A percentile compares a stretch with the other conserved stretches of the same genome.
Conservation (phyloP, 2,797 vertebrate species). For the Acrossocheilus wenchowensis region DNA sequence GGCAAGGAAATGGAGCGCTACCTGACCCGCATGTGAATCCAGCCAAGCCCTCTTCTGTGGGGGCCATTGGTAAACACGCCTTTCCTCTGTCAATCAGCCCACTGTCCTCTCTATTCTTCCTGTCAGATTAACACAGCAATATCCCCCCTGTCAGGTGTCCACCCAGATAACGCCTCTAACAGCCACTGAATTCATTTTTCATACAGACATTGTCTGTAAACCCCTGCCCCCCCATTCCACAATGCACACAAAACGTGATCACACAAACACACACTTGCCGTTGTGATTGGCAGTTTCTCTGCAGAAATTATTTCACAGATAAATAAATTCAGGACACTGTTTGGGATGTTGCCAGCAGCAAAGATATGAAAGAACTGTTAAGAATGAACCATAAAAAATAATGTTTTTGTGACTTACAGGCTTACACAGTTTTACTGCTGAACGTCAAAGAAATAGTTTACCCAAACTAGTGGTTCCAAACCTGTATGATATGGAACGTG, state of each 20-base stretch:
- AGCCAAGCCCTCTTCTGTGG: constrained; percentile 49
- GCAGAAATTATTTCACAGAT: constrained; percentile 38
- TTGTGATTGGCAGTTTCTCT: constrained; percentile 21
- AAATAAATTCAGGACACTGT: not conserved
- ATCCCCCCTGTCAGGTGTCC: constrained; percentile 42
- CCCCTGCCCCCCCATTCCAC: not conserved
- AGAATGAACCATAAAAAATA: not conserved
- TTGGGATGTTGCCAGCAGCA: not conserved
- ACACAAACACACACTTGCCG: not conserved
- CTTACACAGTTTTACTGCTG: not conserved
- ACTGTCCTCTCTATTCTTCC: constrained; percentile 35
- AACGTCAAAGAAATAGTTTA: not conserved
- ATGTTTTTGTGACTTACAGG: not conserved
- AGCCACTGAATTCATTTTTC: constrained; percentile 47
- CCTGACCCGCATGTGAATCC: constrained; percentile 74
- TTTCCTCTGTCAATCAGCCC: constrained; percentile 52
- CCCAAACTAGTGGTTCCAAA: not conserved
- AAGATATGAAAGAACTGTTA: constrained; percentile 3
- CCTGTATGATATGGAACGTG: not conserved
- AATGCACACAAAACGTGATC: not conserved
- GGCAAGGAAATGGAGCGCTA: constrained; percentile 75
- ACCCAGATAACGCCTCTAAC: constrained; percentile 40
- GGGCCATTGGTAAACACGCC: constrained; percentile 49
- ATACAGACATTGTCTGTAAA: constrained; percentile 28
- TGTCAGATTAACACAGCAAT: constrained; percentile 57